Base-by-base conservation (phyloP, 2,888 invertebrate genomes). In the Andrena fulva region DNA sequence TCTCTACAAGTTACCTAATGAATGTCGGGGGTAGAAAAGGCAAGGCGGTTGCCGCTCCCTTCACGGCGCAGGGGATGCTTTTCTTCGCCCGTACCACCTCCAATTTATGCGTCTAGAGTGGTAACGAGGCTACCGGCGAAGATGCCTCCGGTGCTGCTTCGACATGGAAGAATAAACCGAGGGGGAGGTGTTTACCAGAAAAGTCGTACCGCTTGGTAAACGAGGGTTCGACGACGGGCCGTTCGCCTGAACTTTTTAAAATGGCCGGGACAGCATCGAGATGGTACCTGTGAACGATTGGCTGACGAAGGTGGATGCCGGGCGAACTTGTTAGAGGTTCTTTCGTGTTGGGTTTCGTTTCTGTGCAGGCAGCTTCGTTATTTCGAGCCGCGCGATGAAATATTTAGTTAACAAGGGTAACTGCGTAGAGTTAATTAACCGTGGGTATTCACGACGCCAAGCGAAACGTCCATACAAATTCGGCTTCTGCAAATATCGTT, bases 41-140 rank as follows among this genome's bases (percentile, higher is more conserved):
- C 73, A 66, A 77, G 77, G 77, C 63, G 60, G 80, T 68, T 75
- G 79, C 62, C 71, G 62, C 62, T 52, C 71, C 76, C 69, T 64
- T 63, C 8, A 48, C 31, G 35, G 24, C 29, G 56, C n/a, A 42
- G 54, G 48, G 71, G 48, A 59, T 50, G 71, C 76, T 79, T 85
- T 86, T 85, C 86, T 84, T 85, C 80, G 81, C 77, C 75, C 84
- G 82, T 78, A 79, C 84, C 82, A 79, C 82, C 80, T 69, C 82
- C 87, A 89, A 89, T 89, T 89, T 89, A 89, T 89, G 89, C 89
- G 88, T 87, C 85, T 84, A 77, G 85, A 86, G 85, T 84, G 76
- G 84, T 87, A 89, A 89, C 89, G 89, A 89, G 86, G 74, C 63
- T 35, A 60, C 69, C 66, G 35, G 67, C 59, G 50, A 29, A 75